Evolutionary conservation across 2,888 invertebrate species (phyloP), one percentile per base, ranked within the genome.

Genomic region (Hoplodrina blanda): DNA sequence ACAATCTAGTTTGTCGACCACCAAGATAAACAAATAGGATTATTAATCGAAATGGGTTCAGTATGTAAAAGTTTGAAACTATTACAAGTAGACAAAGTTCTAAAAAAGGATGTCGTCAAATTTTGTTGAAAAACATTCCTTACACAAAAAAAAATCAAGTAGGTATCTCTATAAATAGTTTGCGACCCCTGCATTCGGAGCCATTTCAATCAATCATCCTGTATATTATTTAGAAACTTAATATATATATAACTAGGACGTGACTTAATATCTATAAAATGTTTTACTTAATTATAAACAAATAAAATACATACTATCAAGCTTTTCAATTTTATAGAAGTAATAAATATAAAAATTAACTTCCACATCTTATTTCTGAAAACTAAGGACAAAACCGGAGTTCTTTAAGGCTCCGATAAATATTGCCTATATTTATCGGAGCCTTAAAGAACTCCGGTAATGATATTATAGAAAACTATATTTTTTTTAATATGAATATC

Each of bases 181-280:
- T 46, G 17, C 17, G 17, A 17, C 17, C 17, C 11, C 17, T 17
- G 5, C 46, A 17, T 46, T 11, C 17, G 1, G 17, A 46, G 15
- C 17, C 46, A 46, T 46, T 11, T 6, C 5, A 46, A 46, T 46
- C 17, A 46, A 17, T 46, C 17, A 15, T 17, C 46, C 46, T 46
- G 17, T 46, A 44, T 44, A 46, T 19, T 41, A 52, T 53, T 44
- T 53, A 15, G 30, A 55, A 20, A 66, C 49, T 62, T 75, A 52
- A 61, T 61, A 57, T 78, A 62, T 57, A 56, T 61, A 57, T 78
- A 62, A 56, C 53, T n/a, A 64, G 61, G 49, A 50, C 53, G 80
- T 79, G 61, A 80, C 62, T 66, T 80, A 74, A 59, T 78, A 46
- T 56, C 57, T 62, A 44, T 63, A 56, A 75, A 55, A 56, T 60